Conservation (phyloP, 1,140 invertebrate species). For the Adelges cooleyi region DNA sequence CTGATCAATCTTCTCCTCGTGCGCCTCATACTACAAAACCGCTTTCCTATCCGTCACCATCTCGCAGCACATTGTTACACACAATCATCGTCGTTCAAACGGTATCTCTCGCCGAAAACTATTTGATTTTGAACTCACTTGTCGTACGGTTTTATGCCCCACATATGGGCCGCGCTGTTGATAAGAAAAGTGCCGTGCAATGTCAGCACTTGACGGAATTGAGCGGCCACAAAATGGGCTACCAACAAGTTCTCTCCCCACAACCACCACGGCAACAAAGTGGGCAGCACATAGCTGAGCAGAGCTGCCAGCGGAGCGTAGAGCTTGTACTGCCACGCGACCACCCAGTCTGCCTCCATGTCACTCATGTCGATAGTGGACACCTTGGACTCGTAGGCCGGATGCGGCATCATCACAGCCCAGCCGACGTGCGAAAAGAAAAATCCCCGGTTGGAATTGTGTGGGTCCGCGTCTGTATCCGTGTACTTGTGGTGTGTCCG, state of each 20-base stretch:
- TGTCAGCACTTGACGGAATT: constrained; percentile 52
- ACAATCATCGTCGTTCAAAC: too few species aligned
- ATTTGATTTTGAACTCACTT: constrained; percentile 42
- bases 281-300: constrained; percentile 39
- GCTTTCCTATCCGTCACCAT: not conserved
- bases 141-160: constrained; percentile 62
- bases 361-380: constrained; percentile 67
- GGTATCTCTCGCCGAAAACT: too few species aligned
- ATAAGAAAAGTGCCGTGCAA: constrained; percentile 65
- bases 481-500: constrained; percentile 85
- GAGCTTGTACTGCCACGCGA: constrained; percentile 50
- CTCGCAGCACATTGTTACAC: not conserved
- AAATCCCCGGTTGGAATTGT: constrained; percentile 59
- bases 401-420: constrained; percentile 73
- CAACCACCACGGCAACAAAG: constrained; percentile 45
- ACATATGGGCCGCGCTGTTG: constrained; percentile 62
- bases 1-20: not conserved
- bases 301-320: constrained; percentile 32
- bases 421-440: constrained; percentile 90
- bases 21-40: not conserved
- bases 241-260: constrained; percentile 53
- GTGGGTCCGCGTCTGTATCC: constrained; percentile 84
- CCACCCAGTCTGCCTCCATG: constrained; percentile 54
- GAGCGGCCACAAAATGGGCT: constrained; percentile 52
- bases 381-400: constrained; percentile 68